Evolutionary conservation across 2,888 invertebrate species (phyloP).

Genomic region (Emmelina monodactyla): DNA sequence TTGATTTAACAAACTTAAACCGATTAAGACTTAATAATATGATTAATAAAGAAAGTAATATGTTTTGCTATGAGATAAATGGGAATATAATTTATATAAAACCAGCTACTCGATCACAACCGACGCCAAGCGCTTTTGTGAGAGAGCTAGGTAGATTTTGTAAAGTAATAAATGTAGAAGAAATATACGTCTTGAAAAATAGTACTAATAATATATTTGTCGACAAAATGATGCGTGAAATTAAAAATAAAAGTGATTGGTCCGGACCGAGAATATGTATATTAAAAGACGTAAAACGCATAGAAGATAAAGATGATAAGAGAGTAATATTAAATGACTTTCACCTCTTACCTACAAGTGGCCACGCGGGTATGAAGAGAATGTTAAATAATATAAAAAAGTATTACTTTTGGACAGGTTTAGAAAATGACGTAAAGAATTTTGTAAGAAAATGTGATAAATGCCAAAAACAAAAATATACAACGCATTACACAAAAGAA

Average conservation of each 20-base stretch:
- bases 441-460: constrained; percentile 11
- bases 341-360: constrained; percentile 15
- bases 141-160: constrained; percentile 10
- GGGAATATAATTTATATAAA: constrained; percentile 6
- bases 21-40: too few species aligned
- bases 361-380: constrained; percentile 13
- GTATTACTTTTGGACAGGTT: constrained; percentile 14
- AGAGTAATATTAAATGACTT: constrained; percentile 15
- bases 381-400: constrained; percentile 17
- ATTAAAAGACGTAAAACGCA: too few species aligned
- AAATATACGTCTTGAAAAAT: constrained; percentile 12
- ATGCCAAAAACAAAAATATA: constrained; percentile 13
- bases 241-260: too few species aligned
- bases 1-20: too few species aligned
- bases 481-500: too few species aligned
- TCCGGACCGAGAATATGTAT: too few species aligned
- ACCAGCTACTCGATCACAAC: constrained; percentile 7
- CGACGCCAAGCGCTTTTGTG: constrained; percentile 11
- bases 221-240: constrained; percentile 10
- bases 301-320: constrained; percentile 12
- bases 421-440: constrained; percentile 12
- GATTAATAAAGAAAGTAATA: background rate
- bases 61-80: background rate
- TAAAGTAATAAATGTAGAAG: constrained; percentile 7
- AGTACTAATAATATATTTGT: constrained; percentile 11